Evolutionary conservation across 2,113 vertebrate species (phyloP).

Genomic region (Calidris pugnax): DNA sequence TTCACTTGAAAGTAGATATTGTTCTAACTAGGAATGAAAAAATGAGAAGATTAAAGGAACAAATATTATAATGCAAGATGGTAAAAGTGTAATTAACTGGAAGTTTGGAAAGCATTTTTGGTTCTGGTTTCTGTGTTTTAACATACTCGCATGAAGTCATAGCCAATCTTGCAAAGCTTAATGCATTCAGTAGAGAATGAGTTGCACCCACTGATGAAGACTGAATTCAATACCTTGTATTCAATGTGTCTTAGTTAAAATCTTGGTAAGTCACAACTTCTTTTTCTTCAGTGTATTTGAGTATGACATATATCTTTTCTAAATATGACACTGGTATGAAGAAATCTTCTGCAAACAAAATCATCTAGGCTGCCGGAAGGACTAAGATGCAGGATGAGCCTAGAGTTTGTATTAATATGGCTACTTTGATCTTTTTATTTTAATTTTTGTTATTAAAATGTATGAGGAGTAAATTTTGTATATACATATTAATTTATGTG

Average conservation of each 20-base stretch:
- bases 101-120: not conserved
- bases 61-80: not conserved
- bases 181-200: not conserved
- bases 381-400: not conserved
- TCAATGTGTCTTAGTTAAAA: not conserved
- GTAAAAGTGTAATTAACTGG: not conserved
- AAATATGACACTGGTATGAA: not conserved
- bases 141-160: not conserved
- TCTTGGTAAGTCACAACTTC: not conserved
- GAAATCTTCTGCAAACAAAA: not conserved
- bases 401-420: not conserved
- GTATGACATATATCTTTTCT: not conserved
- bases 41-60: not conserved
- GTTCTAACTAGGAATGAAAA: not conserved
- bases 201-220: not conserved
- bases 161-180: not conserved
- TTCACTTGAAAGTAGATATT: not conserved
- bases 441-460: constrained; percentile 6
- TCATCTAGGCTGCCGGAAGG: not conserved
- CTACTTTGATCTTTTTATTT: not conserved
- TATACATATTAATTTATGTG: not conserved
- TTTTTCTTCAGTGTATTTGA: not conserved
- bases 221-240: not conserved
- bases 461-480: not conserved
- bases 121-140: not conserved